Evolutionary conservation across 1,140 invertebrate species (phyloP).

Genomic region (Brachionus plicatilis): DNA sequence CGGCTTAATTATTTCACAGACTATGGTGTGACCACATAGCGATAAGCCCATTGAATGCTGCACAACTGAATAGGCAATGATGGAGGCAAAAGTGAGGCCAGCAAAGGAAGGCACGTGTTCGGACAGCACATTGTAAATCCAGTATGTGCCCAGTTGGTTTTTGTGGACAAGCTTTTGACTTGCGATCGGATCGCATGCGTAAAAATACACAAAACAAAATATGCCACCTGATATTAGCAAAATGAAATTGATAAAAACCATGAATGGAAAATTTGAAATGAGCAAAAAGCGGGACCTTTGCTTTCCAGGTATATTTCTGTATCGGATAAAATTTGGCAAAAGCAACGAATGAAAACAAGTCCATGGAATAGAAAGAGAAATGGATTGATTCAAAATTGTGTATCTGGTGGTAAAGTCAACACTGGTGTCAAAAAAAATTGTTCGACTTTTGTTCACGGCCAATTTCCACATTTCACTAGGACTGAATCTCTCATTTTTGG

Average conservation of each 20-base stretch:
- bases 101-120: background rate
- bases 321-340: conserved; percentile 19
- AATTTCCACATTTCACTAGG: background rate
- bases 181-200: conserved; percentile 1
- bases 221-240: conserved; percentile 12
- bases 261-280: conserved; percentile 8
- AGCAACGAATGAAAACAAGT: conserved; percentile 21
- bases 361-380: conserved; percentile 24
- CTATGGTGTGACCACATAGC: background rate
- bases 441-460: background rate
- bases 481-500: background rate
- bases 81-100: background rate
- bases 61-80: conserved; percentile 9
- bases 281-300: background rate
- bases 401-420: conserved; percentile 6
- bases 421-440: background rate
- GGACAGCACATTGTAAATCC: background rate
- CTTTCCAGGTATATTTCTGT: conserved; percentile 8
- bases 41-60: conserved; percentile 15
- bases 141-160: conserved; percentile 19
- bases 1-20: conserved; percentile 3
- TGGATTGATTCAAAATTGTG: background rate
- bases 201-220: conserved; percentile 17
- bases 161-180: background rate
- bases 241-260: conserved; percentile 4